Evolutionary conservation across 2,888 invertebrate species (phyloP).

Genomic region (Drosophila affinis): DNA sequence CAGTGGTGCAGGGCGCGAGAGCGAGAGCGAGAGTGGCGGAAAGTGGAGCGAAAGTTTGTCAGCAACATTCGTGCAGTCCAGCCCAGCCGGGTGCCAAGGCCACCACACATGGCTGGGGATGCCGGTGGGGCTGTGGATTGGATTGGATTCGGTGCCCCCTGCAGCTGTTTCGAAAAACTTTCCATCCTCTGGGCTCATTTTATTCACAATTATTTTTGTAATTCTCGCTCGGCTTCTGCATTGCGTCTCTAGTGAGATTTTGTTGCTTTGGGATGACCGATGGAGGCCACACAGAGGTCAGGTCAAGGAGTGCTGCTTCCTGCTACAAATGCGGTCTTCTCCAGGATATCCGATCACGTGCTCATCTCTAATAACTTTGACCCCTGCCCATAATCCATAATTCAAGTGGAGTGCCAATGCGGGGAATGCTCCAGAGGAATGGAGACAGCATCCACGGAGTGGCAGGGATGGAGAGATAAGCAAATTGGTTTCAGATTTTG

Average conservation of each 20-base stretch:
- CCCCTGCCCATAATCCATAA: constrained; percentile 38
- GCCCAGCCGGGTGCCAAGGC: constrained; percentile 26
- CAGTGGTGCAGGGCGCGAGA: background rate
- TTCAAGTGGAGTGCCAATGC: constrained; percentile 50
- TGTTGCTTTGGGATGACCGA: constrained; percentile 1
- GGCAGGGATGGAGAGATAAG: constrained; percentile 47
- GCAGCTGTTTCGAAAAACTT: background rate
- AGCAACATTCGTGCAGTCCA: constrained; percentile 33
- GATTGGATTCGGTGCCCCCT: background rate
- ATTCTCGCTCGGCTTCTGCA: constrained; percentile 37
- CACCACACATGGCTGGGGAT: constrained; percentile 9
- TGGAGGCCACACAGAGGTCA: background rate
- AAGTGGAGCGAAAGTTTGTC: constrained; percentile 55
- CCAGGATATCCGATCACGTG: constrained; percentile 4
- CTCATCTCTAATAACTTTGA: constrained; percentile 24
- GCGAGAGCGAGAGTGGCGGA: constrained; percentile 18
- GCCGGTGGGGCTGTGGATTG: constrained; percentile 2
- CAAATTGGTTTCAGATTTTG: constrained; percentile 75
- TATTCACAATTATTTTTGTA: constrained; percentile 48
- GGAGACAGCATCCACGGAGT: constrained; percentile 9
- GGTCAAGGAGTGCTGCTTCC: background rate
- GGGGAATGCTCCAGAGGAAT: constrained; percentile 20
- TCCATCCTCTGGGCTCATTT: constrained; percentile 2
- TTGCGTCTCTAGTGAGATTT: constrained; percentile 53
- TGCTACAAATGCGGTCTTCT: background rate